Base-by-base conservation (phyloP, 2,797 vertebrate species). In the Sus cebifrons region DNA sequence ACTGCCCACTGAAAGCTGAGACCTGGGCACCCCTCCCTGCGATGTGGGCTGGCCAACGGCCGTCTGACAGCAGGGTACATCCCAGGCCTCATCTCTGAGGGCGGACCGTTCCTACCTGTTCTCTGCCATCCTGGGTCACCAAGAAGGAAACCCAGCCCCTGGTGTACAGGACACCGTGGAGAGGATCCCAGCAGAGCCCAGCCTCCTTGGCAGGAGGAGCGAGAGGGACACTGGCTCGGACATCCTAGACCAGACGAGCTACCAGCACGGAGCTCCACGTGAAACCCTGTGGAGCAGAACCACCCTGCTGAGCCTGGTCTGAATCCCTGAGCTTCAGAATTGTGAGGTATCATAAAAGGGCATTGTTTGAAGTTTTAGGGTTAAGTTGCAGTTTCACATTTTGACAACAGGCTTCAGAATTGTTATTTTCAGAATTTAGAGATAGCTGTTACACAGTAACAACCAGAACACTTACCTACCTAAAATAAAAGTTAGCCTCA, bases 401-500 rank as follows among this genome's bases (percentile, higher is more conserved):
- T 71, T 74, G 65, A 70, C 65, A 20, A 84, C 73, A 84, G 12
- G 5, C 84, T 74, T 83, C 74, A 17, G 44, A 79, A 89, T 44
- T 77, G 8, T 27, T 82, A 1, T 40, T 89, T 92, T 77, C 81
- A 13, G 25, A 49, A 49, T 56, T 84, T 96, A 25, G 40, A 17
- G 29, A 5, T 54, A 84, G 27, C 56, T 67, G 13, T 44, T 21
- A 91, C 32, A 82, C 18, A 68, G 7, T 32, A 60, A 90, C 27
- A 89, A 52, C 15, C 29, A 93, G 11, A 92, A 78, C 2, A 82
- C 29, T 91, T 64, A 77, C 17, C 68, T 73, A 87, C 49, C 52
- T 67, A 91, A 88, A 86, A 78, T 70, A 78, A 89, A 91, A 89
- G 23, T 83, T 77, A n/a, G 25, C 67, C 90, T 71, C 64, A 96